Base-by-base conservation (phyloP, 1,140 invertebrate species). In the Nomia melanderi region DNA sequence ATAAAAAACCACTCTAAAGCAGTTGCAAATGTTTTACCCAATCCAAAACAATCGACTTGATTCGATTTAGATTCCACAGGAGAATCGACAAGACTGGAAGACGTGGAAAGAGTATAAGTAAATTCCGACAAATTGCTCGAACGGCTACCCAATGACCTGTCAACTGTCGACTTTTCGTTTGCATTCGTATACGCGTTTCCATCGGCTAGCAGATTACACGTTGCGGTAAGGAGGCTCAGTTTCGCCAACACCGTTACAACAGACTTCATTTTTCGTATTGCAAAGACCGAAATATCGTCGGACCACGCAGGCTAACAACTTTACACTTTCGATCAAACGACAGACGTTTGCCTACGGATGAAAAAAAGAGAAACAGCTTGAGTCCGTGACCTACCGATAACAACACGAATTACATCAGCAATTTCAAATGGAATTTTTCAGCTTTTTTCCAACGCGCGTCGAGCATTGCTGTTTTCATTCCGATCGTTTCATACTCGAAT, bases 1-100 rank as follows among this genome's bases (percentile, higher is more conserved):
- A 71, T 78, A 17, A 91, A 88, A 31, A 90, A 70, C 79, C 77
- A 86, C 23, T 87, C 81, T 1, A 92, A 62, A 36, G 64, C 50
- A 14, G 29, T 41, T 0, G 87, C 83, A 11, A 90, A 14, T 1
- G 69, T 54, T 31, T 31, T 44, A 27, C 90, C 89, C 8, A 92
- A 56, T 25, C 90, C 91, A 17, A 91, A 84, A 56, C 91, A 92
- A 70, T 91, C 89, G 2, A 90, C 81, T 44, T 81, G 50, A 36
- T 75, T 39, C 7, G 63, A 27, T 1, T 66, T 25, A 0, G 6
- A 29, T 70, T 12, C 25, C 29, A 12, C 2, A 1, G 1, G n/a
- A 7, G 27, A 0, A 14, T 29, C 17, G 0, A 9, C 25, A 9
- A 41, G 17, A 27, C 1, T 31, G 7, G 57, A 20, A 2, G 53